These are phyloP conservation scores for Nebria salina DNA, from an alignment of 2,888 invertebrate genomes.

Conservation along the genomic window DNA sequence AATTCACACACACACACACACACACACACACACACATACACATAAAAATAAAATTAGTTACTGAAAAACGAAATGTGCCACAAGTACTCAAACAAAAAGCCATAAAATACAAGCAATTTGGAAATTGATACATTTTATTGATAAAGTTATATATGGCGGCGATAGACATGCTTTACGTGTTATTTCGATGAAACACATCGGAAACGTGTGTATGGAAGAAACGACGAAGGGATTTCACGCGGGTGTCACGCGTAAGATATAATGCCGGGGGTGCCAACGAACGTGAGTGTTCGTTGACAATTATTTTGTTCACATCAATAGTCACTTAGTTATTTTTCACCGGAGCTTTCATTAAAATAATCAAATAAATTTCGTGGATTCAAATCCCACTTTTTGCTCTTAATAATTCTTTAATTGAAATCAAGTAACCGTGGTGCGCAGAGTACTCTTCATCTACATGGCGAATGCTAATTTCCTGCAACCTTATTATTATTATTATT, in stretches of 20 bases:
- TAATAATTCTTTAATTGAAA: constrained; percentile 46
- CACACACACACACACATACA: too few species aligned
- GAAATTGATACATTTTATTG: too few species aligned
- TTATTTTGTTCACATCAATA: constrained; percentile 53
- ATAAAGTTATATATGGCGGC: not conserved
- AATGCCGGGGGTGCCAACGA: constrained; percentile 22
- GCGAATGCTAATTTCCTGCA: constrained; percentile 16
- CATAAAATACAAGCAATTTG: too few species aligned
- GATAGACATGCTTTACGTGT: not conserved
- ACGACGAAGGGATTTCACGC: not conserved
- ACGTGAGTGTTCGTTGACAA: constrained; percentile 52
- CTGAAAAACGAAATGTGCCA: too few species aligned
- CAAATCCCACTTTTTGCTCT: not conserved
- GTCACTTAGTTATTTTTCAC: not conserved
- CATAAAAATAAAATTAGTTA: too few species aligned
- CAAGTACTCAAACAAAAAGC: too few species aligned
- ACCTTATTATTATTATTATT: not conserved
- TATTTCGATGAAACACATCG: not conserved
- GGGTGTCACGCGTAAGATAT: too few species aligned
- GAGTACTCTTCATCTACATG: not conserved
- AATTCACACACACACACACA: too few species aligned
- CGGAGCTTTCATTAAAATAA: too few species aligned
- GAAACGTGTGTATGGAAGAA: not conserved
- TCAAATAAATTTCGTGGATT: not conserved
- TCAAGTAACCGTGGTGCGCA: constrained; percentile 40